A percentile compares a stretch with the other conserved stretches of the same genome.
phyloP scores from a whole-genome alignment of 2,888 invertebrate species.

The Epinotia ramella region DNA sequence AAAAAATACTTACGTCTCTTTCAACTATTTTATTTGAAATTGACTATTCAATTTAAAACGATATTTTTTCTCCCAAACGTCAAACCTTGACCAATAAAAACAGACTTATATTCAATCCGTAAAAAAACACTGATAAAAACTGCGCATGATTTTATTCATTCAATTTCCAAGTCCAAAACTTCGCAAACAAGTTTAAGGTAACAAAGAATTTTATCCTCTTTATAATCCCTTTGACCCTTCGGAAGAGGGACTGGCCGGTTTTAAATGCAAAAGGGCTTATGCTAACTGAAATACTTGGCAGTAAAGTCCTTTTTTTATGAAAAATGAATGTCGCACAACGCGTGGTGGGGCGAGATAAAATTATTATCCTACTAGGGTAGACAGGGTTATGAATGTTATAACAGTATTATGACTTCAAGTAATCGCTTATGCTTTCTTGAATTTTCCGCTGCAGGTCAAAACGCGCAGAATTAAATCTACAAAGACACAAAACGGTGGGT shows the following conservation, averaged over 20 bases:
- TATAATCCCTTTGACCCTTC: constrained; percentile 29
- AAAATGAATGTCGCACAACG: not conserved
- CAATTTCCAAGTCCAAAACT: constrained; percentile 29
- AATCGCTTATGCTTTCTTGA: not conserved
- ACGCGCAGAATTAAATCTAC: not conserved
- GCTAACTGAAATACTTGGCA: not conserved
- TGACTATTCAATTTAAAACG: too few relatives aligned
- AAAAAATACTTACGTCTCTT: too few relatives aligned
- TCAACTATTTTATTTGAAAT: too few relatives aligned
- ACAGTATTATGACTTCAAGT: constrained; percentile 1
- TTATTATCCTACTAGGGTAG: constrained; percentile 8
- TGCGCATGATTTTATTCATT: constrained; percentile 38
- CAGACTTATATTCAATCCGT: not conserved
- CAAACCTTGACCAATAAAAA: constrained; percentile 14
- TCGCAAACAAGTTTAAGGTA: constrained; percentile 31
- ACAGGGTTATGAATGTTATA: not conserved
- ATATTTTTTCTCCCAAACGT: not conserved
- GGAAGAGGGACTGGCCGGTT: not conserved
- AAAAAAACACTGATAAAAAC: constrained; percentile 17
- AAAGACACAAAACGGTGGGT: too few relatives aligned
- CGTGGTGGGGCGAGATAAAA: constrained; percentile 19
- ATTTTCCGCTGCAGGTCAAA: too few relatives aligned
- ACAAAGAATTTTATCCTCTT: constrained; percentile 38
- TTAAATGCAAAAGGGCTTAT: not conserved
- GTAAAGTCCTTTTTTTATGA: not conserved